phyloP scores from a whole-genome alignment of 2,888 invertebrate species.

The Anoplius nigerrimus region DNA sequence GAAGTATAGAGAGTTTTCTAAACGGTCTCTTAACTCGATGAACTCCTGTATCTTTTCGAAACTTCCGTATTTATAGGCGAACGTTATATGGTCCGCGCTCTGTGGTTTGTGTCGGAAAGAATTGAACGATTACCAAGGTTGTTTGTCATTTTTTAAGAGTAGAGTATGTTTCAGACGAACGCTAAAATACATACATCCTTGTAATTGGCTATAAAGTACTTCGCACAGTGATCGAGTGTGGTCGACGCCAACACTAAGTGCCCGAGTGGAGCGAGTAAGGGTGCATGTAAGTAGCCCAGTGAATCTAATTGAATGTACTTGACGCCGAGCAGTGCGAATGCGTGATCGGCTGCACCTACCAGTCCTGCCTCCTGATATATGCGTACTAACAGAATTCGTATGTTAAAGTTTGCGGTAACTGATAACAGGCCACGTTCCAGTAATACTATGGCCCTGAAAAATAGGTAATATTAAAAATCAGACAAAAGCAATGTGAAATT shows the following conservation, averaged over 20 bases:
- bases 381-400: constrained; percentile 88
- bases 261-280: constrained; percentile 84
- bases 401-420: constrained; percentile 92
- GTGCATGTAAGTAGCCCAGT: constrained; percentile 89
- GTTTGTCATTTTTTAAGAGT: not conserved
- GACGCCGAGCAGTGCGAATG: constrained; percentile 81
- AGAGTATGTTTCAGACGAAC: not conserved
- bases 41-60: constrained; percentile 95
- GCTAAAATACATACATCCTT: constrained; percentile 84
- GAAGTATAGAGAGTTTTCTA: constrained; percentile 89
- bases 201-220: constrained; percentile 91
- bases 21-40: constrained; percentile 86
- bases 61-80: constrained; percentile 95
- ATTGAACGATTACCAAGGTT: not conserved
- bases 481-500: no score
- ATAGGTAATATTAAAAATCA: constrained; percentile 23
- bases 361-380: constrained; percentile 80
- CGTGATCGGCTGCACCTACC: constrained; percentile 67
- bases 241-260: constrained; percentile 83
- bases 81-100: constrained; percentile 93
- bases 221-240: constrained; percentile 85
- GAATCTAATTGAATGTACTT: constrained; percentile 97
- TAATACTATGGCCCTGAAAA: constrained; percentile 66
- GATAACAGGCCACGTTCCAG: constrained; percentile 66
- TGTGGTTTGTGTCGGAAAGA: constrained; percentile 70